A percentile compares a stretch with the other conserved stretches of the same genome.
phyloP scores from a whole-genome alignment of 2,113 vertebrate genomes.

The Merops nubicus region DNA sequence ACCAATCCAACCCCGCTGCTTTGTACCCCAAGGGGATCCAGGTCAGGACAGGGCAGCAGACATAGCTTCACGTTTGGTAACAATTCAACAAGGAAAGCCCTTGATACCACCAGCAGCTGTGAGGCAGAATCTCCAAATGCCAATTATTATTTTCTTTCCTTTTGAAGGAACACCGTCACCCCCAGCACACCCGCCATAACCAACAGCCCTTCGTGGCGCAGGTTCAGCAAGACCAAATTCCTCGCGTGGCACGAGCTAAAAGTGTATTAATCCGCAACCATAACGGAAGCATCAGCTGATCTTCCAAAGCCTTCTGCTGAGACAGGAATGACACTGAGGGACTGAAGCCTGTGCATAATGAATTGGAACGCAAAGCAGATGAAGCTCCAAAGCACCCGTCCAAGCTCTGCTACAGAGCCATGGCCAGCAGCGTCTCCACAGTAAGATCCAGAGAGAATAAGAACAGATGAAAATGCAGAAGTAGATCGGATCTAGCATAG shows the following conservation, averaged over 20 bases:
- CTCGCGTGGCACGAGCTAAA: neutral
- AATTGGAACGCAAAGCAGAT: neutral
- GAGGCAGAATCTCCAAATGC: neutral
- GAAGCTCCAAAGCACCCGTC: neutral
- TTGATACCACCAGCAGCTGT: neutral
- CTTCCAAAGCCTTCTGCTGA: neutral
- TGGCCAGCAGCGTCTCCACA: neutral
- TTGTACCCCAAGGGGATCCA: neutral
- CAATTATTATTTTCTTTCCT: too few species aligned
- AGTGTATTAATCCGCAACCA: neutral
- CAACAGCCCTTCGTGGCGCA: neutral
- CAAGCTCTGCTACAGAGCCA: rapidly evolving
- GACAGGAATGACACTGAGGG: neutral
- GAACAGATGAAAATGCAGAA: neutral
- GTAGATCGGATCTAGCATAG: rapidly evolving
- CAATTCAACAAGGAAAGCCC: neutral
- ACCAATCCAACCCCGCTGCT: neutral
- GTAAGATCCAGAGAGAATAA: neutral
- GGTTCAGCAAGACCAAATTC: neutral
- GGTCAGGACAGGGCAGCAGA: neutral
- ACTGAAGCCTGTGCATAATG: neutral
- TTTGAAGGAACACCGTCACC: neutral
- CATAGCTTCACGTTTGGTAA: neutral
- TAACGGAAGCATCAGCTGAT: neutral
- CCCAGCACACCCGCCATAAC: neutral